Evolutionary conservation across 2,113 vertebrate genomes (phyloP), one percentile per base, ranked within the genome.

Genomic region (Rhinichthys klamathensis): DNA sequence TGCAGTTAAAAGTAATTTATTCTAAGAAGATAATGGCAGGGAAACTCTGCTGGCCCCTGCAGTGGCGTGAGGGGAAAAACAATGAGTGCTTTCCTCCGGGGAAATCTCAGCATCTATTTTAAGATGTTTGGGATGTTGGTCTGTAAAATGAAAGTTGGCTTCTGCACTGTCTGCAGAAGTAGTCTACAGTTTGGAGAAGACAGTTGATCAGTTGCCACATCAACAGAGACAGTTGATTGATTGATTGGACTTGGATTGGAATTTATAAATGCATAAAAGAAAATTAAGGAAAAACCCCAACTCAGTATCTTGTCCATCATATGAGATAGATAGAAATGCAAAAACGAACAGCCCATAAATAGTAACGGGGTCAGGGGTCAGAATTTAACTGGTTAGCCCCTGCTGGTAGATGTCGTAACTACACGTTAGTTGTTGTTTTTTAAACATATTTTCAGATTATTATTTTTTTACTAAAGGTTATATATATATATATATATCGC

Each of bases 1-100:
- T 61, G 78, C 58, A 25, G n/a, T 80, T 80, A 46, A 13, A 80
- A 46, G 58, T 63, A 8, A 80, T 65, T 80, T 63, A 63, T 46
- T 80, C 69, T 32, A 67, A 81, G 61, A 82, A 41, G 63, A 82
- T 23, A 82, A 69, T 32, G 44, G 35, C 15, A 23, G 60, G 44
- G 79, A 81, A 67, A 81, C 25, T 30, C 58, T 67, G 41, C 79
- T 27, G 41, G 11, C 49, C 60, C 38, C 61, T 67, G 49, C 21
- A 6, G 54, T 12, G 12, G 25, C 7, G 18, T 51, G 25, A 46
- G 35, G 15, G 44, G 79, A 3, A 51, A 73, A 81, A 65, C 41
- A 69, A 63, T 80, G 23, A 65, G 60, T 65, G 60, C 61, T 81
- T 4, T 32, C 44, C 80, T 69, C 58, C 2, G 0, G 78, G 78